Evolutionary conservation across 2,113 vertebrate genomes (phyloP).

Genomic region (Psilopogon haemacephalus): DNA sequence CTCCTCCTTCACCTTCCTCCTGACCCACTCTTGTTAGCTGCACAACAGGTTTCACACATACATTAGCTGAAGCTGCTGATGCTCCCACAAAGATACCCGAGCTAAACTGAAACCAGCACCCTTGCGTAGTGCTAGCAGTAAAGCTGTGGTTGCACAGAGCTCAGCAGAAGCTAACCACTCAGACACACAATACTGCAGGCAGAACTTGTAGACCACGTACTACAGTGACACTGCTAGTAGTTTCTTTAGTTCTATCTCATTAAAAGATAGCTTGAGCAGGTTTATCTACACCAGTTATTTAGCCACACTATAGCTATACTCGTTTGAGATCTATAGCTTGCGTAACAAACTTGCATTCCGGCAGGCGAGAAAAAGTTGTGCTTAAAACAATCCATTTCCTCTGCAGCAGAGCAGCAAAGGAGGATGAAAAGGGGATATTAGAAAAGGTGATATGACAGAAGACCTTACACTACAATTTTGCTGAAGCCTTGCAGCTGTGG

Average conservation of each 20-base stretch:
- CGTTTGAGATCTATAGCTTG: background rate
- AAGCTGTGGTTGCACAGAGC: conserved; percentile 24
- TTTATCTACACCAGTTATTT: background rate
- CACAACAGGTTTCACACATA: conserved; percentile 2
- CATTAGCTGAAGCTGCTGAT: conserved; percentile 21
- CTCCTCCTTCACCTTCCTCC: background rate
- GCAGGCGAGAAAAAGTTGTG: background rate
- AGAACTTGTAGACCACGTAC: conserved; percentile 43
- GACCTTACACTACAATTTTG: background rate
- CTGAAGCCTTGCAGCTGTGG: background rate
- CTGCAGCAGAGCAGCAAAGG: background rate
- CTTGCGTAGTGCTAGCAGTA: background rate
- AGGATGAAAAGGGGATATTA: background rate
- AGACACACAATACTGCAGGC: conserved; percentile 4
- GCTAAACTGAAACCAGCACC: conserved; percentile 15
- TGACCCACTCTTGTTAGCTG: background rate
- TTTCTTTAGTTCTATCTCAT: background rate
- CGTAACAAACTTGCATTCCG: background rate
- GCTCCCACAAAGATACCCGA: conserved; percentile 8
- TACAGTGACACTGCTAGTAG: conserved; percentile 38
- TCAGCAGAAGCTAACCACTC: conserved; percentile 48
- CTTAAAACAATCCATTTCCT: background rate
- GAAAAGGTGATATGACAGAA: background rate
- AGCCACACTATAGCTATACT: background rate
- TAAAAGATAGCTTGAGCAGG: conserved; percentile 36